Conservation (phyloP, 2,888 invertebrate species). For the Mythimna lalbum region DNA sequence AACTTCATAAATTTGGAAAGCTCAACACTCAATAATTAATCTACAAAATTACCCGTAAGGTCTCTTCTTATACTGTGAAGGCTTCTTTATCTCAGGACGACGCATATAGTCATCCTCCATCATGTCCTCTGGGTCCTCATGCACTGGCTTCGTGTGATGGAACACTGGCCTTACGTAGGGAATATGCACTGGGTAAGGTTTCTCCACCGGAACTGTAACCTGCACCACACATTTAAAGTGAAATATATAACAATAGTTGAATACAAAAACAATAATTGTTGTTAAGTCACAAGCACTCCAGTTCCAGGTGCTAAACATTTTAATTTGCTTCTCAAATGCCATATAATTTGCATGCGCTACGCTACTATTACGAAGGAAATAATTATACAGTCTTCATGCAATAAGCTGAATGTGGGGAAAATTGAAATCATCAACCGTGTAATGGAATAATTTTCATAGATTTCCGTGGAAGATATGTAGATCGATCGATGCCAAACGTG, state of each 20-base stretch:
- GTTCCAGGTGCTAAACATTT: slow-evolving; percentile 50
- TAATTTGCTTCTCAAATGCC: slow-evolving; percentile 39
- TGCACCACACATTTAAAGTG: slow-evolving; percentile 60
- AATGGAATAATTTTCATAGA: slow-evolving; percentile 40
- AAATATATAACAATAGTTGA: slow-evolving; percentile 3
- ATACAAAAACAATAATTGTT: slow-evolving; percentile 3
- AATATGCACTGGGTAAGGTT: slow-evolving; percentile 94
- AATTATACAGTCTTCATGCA: slow-evolving; percentile 58
- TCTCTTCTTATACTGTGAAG: slow-evolving; percentile 76
- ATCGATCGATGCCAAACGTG: slow-evolving; percentile 48
- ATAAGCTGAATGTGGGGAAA: slow-evolving; percentile 34
- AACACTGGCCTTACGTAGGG: slow-evolving; percentile 92
- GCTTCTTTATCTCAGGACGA: slow-evolving; percentile 78
- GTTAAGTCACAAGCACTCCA: slow-evolving; percentile 5
- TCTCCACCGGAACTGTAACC: slow-evolving; percentile 93
- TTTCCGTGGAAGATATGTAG: slow-evolving; percentile 46
- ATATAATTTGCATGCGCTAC: slow-evolving; percentile 50
- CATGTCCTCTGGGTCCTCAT: slow-evolving; percentile 76
- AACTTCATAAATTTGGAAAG: background rate
- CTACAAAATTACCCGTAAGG: slow-evolving; percentile 75
- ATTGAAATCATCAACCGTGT: slow-evolving; percentile 47
- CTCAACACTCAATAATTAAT: background rate
- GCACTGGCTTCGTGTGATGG: slow-evolving; percentile 81
- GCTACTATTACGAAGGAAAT: slow-evolving; percentile 50
- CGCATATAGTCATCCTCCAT: slow-evolving; percentile 80